Evolutionary conservation across 2,888 invertebrate species (phyloP).

Genomic region (Mythimna loreyi): DNA sequence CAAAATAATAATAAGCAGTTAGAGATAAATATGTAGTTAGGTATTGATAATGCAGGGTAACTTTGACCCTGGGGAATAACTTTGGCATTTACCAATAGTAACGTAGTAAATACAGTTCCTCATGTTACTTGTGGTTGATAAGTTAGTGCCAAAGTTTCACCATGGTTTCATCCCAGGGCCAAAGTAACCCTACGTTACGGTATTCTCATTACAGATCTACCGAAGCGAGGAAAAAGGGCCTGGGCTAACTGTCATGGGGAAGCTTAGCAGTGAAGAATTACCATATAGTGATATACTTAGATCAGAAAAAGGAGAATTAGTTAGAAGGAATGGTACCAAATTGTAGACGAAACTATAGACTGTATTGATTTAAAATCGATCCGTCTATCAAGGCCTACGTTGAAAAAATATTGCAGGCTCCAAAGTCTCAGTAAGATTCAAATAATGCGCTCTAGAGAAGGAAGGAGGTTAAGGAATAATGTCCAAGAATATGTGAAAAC

Average conservation of each 20-base stretch:
- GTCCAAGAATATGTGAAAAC: neutral
- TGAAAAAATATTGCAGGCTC: neutral
- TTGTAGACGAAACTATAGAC: neutral
- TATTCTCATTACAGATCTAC: slow-evolving; percentile 13
- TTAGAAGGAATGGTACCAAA: neutral
- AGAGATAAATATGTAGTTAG: neutral
- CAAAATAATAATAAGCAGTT: neutral
- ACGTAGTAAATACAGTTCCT: too few species aligned
- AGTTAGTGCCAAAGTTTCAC: too few species aligned
- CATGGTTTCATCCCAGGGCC: too few species aligned
- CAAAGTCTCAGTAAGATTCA: neutral
- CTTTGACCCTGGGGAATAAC: too few species aligned
- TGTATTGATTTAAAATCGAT: neutral
- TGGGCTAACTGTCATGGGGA: neutral
- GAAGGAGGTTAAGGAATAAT: neutral
- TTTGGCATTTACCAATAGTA: too few species aligned
- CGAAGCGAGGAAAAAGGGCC: neutral
- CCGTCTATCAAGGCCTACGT: too few species aligned
- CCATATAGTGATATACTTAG: neutral
- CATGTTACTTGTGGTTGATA: too few species aligned
- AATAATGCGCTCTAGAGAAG: slow-evolving; percentile 7
- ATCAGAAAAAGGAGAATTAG: slow-evolving; percentile 18
- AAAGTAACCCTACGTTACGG: too few species aligned
- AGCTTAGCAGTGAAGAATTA: slow-evolving; percentile 9
- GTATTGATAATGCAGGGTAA: too few species aligned